Conservation (phyloP, 2,888 invertebrate genomes). For the Stenchaetothrips biformis region DNA sequence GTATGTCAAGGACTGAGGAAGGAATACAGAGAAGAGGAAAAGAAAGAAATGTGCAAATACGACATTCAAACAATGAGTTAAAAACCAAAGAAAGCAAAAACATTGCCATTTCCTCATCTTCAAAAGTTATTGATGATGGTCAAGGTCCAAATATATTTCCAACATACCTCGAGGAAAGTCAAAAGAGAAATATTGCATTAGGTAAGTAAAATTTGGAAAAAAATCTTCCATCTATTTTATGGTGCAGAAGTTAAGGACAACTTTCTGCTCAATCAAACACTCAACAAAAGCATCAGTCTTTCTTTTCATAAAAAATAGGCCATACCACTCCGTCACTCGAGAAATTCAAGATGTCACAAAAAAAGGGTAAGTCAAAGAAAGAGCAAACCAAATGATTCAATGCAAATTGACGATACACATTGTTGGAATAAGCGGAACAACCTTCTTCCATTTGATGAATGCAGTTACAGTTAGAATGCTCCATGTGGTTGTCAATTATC, state of each 20-base stretch:
- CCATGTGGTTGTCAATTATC: no score
- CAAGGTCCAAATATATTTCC: no score
- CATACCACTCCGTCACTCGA: neutral
- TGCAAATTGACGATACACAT: neutral
- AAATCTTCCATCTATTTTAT: neutral
- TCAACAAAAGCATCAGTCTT: conserved; percentile 19
- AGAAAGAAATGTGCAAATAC: no score
- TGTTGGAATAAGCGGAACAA: no score
- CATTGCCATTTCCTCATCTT: no score
- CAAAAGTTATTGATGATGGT: no score
- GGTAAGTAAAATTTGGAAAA: neutral
- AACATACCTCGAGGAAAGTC: neutral
- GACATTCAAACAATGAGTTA: no score
- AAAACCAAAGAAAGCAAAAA: no score
- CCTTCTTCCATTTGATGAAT: no score
- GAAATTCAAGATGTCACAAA: neutral
- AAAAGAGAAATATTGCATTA: neutral
- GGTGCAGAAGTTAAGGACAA: neutral
- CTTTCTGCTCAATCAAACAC: neutral
- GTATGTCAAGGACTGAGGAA: no score
- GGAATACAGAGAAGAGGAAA: no score
- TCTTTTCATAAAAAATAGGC: conserved; percentile 24
- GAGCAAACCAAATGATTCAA: neutral
- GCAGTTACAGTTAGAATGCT: no score
- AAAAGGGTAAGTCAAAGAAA: neutral